phyloP scores from a whole-genome alignment of 1,140 invertebrate genomes.

The Acyrthosiphon pisum region DNA sequence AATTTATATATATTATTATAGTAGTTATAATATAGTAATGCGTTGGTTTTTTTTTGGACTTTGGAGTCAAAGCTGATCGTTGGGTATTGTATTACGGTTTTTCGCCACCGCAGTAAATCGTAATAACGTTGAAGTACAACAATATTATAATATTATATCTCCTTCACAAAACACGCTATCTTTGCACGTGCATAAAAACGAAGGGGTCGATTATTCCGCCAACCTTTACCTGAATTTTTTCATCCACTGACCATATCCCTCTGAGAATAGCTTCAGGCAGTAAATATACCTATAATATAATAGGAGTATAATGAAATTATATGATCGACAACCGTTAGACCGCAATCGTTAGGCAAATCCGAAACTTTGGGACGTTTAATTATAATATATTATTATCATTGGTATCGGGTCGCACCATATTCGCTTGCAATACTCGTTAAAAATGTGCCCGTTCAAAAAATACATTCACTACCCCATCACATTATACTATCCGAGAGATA shows the following conservation, averaged over 20 bases:
- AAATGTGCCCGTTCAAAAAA: not conserved
- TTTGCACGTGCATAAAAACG: not conserved
- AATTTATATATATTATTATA: too few species aligned
- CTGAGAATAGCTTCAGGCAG: not conserved
- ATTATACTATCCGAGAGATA: not conserved
- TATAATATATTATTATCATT: not conserved
- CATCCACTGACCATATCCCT: not conserved
- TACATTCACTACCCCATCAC: not conserved
- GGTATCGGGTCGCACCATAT: not conserved
- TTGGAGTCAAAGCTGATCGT: not conserved
- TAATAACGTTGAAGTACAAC: not conserved
- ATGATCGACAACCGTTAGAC: not conserved
- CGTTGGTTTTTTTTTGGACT: not conserved
- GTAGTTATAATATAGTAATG: too few species aligned
- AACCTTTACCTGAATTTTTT: not conserved
- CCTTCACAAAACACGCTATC: not conserved
- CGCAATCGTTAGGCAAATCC: not conserved
- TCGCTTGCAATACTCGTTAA: not conserved
- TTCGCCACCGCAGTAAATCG: not conserved
- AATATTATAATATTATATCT: not conserved
- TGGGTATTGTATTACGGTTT: not conserved
- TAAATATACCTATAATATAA: not conserved
- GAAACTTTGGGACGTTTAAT: not conserved
- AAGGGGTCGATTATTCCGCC: not conserved
- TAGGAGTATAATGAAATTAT: not conserved